These are phyloP conservation scores for Eira barbara DNA, from an alignment of 2,113 vertebrate species.

Conservation along the genomic window DNA sequence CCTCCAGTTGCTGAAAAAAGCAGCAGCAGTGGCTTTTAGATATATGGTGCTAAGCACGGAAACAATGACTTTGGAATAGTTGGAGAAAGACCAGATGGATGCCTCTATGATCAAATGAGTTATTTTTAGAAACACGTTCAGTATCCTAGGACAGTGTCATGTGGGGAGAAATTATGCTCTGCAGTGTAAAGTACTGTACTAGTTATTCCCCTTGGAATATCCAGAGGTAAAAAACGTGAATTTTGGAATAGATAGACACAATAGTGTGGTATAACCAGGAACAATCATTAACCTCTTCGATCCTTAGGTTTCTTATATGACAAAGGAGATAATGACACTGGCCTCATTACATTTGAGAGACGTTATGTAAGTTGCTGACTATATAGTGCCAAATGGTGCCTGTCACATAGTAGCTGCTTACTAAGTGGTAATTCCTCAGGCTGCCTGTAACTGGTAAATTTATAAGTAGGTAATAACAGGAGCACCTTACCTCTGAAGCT, in stretches of 20 bases:
- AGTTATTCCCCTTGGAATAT: background rate
- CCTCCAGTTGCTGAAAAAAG: slow-evolving; percentile 23
- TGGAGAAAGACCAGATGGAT: slow-evolving; percentile 70
- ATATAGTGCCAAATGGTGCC: background rate
- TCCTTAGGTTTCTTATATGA: background rate
- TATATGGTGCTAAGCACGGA: background rate
- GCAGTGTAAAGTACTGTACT: background rate
- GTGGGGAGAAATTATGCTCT: slow-evolving; percentile 30
- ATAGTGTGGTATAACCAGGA: background rate
- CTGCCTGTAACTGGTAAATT: background rate
- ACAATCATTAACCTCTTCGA: background rate
- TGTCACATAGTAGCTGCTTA: background rate
- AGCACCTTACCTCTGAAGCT: background rate
- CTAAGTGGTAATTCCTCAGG: background rate
- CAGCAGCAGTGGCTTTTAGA: slow-evolving; percentile 19
- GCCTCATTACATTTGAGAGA: background rate
- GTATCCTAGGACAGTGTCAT: slow-evolving; percentile 50
- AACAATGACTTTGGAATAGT: slow-evolving; percentile 45
- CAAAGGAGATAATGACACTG: background rate
- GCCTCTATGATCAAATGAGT: background rate
- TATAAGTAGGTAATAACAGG: background rate
- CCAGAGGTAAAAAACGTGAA: background rate
- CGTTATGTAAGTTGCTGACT: background rate
- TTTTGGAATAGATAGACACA: background rate
- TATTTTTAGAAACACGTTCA: slow-evolving; percentile 75